phyloP scores from a whole-genome alignment of 2,888 invertebrate genomes.

The Drosophila fulvimacula region DNA sequence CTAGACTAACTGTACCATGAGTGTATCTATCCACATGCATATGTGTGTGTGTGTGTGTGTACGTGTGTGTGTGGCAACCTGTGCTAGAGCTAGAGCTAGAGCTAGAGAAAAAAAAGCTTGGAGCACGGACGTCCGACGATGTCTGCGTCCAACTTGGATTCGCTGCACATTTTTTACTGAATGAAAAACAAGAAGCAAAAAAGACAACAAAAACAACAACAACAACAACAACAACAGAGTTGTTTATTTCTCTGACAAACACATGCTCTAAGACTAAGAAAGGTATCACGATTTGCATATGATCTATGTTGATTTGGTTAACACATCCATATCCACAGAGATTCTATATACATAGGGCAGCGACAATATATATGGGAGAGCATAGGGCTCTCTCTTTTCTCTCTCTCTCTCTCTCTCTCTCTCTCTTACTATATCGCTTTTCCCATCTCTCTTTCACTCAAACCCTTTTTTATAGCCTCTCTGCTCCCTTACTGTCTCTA shows the following conservation, averaged over 20 bases:
- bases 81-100: slow-evolving; percentile 40
- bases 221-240: slow-evolving; percentile 21
- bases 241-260: slow-evolving; percentile 16
- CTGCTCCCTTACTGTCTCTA: too few relatives aligned
- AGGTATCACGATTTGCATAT: neutral
- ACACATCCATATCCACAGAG: neutral
- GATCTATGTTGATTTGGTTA: neutral
- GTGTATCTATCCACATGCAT: slow-evolving; percentile 24
- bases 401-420: neutral
- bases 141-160: slow-evolving; percentile 35
- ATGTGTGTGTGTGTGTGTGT: slow-evolving; percentile 18
- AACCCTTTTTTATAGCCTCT: too few relatives aligned
- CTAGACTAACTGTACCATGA: slow-evolving; percentile 54
- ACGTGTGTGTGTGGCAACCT: slow-evolving; percentile 62
- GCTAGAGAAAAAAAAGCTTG: slow-evolving; percentile 23
- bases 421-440: neutral
- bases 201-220: neutral
- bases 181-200: slow-evolving; percentile 34
- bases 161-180: slow-evolving; percentile 58
- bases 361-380: too few relatives aligned
- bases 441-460: too few relatives aligned
- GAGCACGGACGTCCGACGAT: slow-evolving; percentile 64
- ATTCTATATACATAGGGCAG: too few relatives aligned
- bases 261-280: slow-evolving; percentile 14
- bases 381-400: neutral